phyloP scores from a whole-genome alignment of 2,113 vertebrate genomes.

The Ursus arctos region DNA sequence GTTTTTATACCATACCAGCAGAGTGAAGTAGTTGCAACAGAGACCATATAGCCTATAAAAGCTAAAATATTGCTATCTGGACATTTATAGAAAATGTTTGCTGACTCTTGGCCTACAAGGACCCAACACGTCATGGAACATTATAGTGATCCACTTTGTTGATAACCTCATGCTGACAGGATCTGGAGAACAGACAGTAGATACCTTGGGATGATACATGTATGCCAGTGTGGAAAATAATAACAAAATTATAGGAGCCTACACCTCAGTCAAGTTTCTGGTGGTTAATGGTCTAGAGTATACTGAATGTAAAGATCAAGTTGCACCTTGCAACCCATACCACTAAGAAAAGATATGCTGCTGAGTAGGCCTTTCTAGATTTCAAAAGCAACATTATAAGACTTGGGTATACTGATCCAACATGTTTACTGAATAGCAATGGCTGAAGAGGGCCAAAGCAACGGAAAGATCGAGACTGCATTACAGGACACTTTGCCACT shows the following conservation, averaged over 20 bases:
- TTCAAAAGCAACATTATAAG: not conserved
- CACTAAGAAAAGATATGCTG: slow-evolving; percentile 42
- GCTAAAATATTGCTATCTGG: not conserved
- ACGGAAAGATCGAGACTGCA: not conserved
- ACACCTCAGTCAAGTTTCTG: not conserved
- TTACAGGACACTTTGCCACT: not conserved
- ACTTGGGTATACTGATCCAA: not conserved
- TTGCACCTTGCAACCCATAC: not conserved
- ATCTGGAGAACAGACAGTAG: not conserved
- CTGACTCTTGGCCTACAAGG: not conserved
- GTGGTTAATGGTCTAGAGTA: not conserved
- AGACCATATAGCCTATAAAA: not conserved
- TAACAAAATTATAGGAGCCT: not conserved
- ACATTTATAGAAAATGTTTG: not conserved
- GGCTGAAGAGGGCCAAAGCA: not conserved
- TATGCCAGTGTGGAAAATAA: not conserved
- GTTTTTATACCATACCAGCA: not conserved
- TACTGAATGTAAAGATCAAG: not conserved
- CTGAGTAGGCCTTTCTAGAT: not conserved
- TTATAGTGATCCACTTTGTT: not conserved
- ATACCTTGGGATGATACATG: not conserved
- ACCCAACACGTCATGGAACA: not conserved
- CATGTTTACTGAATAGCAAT: not conserved
- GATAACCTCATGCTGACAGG: not conserved
- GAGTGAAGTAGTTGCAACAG: not conserved